Base-by-base conservation (phyloP, 2,113 vertebrate species). In the Henicopernis longicauda region DNA sequence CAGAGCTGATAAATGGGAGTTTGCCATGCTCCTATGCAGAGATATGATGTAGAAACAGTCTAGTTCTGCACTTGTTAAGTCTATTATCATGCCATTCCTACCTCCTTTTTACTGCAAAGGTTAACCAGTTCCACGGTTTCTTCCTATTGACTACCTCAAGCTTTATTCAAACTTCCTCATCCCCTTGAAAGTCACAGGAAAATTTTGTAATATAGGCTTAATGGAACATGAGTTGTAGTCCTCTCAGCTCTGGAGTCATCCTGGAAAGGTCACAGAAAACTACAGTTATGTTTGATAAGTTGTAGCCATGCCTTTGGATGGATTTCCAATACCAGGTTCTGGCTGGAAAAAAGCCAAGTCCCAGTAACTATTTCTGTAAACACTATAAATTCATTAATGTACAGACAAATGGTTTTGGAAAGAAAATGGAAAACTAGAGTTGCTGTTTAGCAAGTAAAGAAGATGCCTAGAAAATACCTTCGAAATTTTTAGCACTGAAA, bases 381-480 rank as follows among this genome's bases (percentile, higher is more conserved):
- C 2, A 1, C 3, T 50, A 42, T 14, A 3, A 45, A 70, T 38
- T 52, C 12, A 9, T 55, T 58, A 58, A 61, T 25, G 11, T 49
- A 25, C 6, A 49, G 69, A 38, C 6, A 83, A 54, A 40, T 63
- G 7, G 5, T 20, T 84, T 81, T 13, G 22, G 22, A 65, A 74
- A 66, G 23, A 86, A 65, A 65, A 34, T 19, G 6, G 7, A 77
- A 74, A 74, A 72, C 17, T 27, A 80, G 15, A 44, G 4, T 66
- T 89, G 40, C 26, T 92, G 38, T 87, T 96, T 79, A 88, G 71
- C 49, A 82, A 89, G 77, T 31, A 94, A 95, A 96, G 70, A 89
- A 95, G 70, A 73, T 73, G 45, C 8, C 71, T 95, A 84, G 93
- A 95, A 95, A 86, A 66, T 19, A 83, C 36, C 36, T 47, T 80